phyloP scores from a whole-genome alignment of 2,113 vertebrate genomes.

The Anser cygnoides region DNA sequence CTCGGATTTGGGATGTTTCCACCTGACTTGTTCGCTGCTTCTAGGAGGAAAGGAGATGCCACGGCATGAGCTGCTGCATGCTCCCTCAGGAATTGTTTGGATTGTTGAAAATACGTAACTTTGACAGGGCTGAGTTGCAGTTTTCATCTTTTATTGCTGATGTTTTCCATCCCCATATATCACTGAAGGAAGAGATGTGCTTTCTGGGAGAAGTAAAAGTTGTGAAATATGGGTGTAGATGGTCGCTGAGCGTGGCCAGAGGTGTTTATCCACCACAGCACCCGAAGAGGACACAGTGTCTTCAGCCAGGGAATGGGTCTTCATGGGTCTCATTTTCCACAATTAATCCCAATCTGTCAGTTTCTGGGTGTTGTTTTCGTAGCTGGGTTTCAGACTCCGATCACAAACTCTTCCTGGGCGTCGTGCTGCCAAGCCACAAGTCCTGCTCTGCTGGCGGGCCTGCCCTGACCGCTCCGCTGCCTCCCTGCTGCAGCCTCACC shows the following conservation, averaged over 20 bases:
- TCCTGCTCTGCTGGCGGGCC: neutral
- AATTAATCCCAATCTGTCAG: fast-evolving
- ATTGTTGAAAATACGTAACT: neutral
- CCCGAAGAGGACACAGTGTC: neutral
- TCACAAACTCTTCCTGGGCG: neutral
- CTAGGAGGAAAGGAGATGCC: neutral
- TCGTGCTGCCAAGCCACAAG: neutral
- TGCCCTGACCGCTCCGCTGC: fast-evolving
- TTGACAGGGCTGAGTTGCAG: neutral
- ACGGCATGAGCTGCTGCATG: neutral
- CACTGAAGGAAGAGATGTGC: neutral
- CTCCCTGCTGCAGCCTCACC: neutral
- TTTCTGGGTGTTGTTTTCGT: neutral
- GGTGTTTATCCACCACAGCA: neutral
- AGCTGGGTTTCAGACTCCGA: neutral
- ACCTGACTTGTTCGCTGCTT: neutral
- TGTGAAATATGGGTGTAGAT: neutral
- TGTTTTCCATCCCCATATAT: conserved; percentile 4
- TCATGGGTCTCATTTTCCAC: neutral
- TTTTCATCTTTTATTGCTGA: conserved; percentile 26
- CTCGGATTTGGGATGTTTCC: neutral
- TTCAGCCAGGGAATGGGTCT: neutral
- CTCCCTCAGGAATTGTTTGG: neutral
- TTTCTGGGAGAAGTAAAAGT: conserved; percentile 3
- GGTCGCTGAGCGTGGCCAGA: neutral